phyloP scores from a whole-genome alignment of 2,113 vertebrate genomes.

The Donacobius atricapilla region DNA sequence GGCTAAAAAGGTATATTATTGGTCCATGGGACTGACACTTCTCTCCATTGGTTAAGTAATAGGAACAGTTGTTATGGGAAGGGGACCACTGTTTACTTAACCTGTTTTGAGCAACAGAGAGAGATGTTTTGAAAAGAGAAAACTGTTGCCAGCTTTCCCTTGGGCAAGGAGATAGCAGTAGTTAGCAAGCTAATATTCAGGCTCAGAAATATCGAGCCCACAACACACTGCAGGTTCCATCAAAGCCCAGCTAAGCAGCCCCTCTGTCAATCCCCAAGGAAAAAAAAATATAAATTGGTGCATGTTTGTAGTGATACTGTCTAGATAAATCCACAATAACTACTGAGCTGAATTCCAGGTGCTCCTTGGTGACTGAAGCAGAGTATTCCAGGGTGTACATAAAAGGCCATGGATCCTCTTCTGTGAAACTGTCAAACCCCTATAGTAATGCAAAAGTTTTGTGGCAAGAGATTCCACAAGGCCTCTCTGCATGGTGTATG shows the following conservation, averaged over 20 bases:
- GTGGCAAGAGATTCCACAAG: background rate
- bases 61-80: too few species aligned
- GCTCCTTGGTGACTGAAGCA: background rate
- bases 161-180: too few species aligned
- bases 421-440: rapidly evolving
- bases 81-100: too few species aligned
- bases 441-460: background rate
- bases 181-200: too few species aligned
- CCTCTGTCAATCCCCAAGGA: background rate
- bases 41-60: too few species aligned
- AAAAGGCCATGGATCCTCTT: background rate
- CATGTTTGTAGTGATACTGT: background rate
- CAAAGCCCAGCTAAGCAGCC: background rate
- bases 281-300: background rate
- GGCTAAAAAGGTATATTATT: too few species aligned
- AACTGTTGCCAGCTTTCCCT: too few species aligned
- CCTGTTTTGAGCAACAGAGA: too few species aligned
- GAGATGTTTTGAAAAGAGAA: too few species aligned
- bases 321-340: background rate
- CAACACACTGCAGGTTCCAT: background rate
- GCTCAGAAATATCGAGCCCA: too few species aligned
- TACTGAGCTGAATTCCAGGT: background rate
- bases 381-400: background rate
- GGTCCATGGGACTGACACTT: too few species aligned
- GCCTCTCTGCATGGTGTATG: background rate